Evolutionary conservation across 2,888 invertebrate species (phyloP).

Genomic region (Therioaphis trifolii): DNA sequence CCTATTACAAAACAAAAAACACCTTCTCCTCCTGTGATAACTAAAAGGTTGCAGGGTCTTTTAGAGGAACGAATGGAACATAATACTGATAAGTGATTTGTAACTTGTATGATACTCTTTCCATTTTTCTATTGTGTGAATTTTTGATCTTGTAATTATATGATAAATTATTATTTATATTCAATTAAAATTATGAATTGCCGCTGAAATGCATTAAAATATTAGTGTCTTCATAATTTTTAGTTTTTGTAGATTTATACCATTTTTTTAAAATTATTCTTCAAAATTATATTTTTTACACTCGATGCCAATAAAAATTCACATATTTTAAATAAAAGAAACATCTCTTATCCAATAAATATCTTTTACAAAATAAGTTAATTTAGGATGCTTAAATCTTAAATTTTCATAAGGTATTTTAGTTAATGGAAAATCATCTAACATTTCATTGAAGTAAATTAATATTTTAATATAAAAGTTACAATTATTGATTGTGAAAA

Average conservation of each 20-base stretch:
- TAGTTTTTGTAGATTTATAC: slow-evolving; percentile 39
- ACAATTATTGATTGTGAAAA: neutral
- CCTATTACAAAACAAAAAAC: slow-evolving; percentile 47
- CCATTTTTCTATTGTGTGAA: slow-evolving; percentile 48
- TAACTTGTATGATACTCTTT: neutral
- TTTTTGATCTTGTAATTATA: slow-evolving; percentile 28
- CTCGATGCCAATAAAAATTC: too few species aligned
- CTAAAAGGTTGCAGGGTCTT: slow-evolving; percentile 57
- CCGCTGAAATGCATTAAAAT: neutral
- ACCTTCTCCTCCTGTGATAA: slow-evolving; percentile 55
- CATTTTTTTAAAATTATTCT: neutral
- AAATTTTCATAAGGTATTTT: neutral
- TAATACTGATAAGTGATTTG: slow-evolving; percentile 46
- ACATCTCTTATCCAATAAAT: neutral
- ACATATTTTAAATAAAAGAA: too few species aligned
- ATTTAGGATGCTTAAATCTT: slow-evolving; percentile 2
- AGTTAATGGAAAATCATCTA: too few species aligned
- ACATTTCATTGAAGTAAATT: too few species aligned
- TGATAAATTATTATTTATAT: slow-evolving; percentile 6
- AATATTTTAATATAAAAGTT: too few species aligned
- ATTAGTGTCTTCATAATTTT: slow-evolving; percentile 1
- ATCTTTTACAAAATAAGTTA: too few species aligned
- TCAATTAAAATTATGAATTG: neutral
- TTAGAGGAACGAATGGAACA: slow-evolving; percentile 57
- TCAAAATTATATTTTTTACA: neutral